Conservation (phyloP, 2,888 invertebrate species). For the Blastobasis adustella region DNA sequence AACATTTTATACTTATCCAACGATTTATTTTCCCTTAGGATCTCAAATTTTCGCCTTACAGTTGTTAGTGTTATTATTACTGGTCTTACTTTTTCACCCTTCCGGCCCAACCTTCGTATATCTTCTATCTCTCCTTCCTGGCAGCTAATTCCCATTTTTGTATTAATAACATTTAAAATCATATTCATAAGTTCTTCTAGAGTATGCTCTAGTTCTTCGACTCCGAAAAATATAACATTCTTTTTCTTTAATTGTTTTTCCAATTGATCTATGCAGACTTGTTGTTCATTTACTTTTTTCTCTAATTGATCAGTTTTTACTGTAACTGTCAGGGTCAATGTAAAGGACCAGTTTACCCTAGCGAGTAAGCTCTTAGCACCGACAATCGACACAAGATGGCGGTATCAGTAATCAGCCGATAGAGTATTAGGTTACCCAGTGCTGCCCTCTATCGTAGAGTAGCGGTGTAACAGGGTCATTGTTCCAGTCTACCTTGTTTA, state of each 20-base stretch:
- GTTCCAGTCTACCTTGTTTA: no score
- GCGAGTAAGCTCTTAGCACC: no score
- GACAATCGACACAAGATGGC: no score
- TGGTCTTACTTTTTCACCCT: conserved; percentile 10
- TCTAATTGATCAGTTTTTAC: not conserved
- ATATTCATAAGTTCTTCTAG: no score
- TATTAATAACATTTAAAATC: conserved; percentile 5
- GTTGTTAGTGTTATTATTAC: conserved; percentile 1
- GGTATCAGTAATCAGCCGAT: no score
- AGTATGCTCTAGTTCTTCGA: no score
- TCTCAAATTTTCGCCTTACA: not conserved
- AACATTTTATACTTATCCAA: not conserved
- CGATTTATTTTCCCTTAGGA: not conserved
- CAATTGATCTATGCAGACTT: not conserved
- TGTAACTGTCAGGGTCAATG: not conserved
- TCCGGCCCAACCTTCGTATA: conserved; percentile 9
- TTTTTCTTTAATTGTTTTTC: conserved; percentile 9
- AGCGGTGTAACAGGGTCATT: no score
- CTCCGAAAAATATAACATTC: not conserved
- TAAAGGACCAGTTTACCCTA: no score
- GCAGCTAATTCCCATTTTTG: not conserved
- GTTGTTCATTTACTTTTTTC: not conserved
- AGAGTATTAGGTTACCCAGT: no score
- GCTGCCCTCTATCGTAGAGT: no score
- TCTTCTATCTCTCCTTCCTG: conserved; percentile 1